Evolutionary conservation across 2,888 invertebrate genomes (phyloP), one percentile per base, ranked within the genome.

Genomic region (Lymantria monacha): DNA sequence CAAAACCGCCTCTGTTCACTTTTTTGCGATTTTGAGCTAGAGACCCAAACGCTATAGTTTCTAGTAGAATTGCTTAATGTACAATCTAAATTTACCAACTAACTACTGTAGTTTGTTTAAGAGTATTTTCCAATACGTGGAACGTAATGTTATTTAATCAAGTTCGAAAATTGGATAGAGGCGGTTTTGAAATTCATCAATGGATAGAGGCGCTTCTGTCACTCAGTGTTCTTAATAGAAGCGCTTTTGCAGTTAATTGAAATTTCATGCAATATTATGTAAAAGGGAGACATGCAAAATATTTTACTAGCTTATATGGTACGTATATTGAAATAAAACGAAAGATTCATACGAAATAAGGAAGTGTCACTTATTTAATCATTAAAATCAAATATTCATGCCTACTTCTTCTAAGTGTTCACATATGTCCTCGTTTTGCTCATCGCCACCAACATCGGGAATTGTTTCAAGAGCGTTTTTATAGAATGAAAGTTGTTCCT

Each of bases 371-470:
- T 37, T 10, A 12, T 37, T 37, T 37, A 9, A 5, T 37, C 10
- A 37, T 37, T 30, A 30, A 37, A 37, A 11, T n/a, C 37, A n/a
- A 37, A 37, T 37, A 37, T n/a, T 37, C 7, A 37, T 12, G 7
- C 7, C 7, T 37, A 42, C 12, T 22, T 42, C 22, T 30, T 52
- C 55, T 46, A 41, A 51, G 41, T 22, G 31, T 46, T 55, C 52
- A 52, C 52, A 55, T 0, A 38, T 3, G n/a, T 49, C 46, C 49
- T 47, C 47, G 38, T 49, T 42, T 43, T 53, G 44, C 7, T 50
- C 53, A 42, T 48, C 46, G 5, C 3, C 12, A n/a, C 30, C 30
- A n/a, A 30, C 31, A 11, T 30, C 13, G 8, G 9, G 12, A 12
- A 12, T n/a, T 43, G n/a, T 14, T n/a, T 3, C 3, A 12, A 44